Evolutionary conservation across 2,888 invertebrate species (phyloP).

Genomic region (Imbricaverruca yamaguchii): DNA sequence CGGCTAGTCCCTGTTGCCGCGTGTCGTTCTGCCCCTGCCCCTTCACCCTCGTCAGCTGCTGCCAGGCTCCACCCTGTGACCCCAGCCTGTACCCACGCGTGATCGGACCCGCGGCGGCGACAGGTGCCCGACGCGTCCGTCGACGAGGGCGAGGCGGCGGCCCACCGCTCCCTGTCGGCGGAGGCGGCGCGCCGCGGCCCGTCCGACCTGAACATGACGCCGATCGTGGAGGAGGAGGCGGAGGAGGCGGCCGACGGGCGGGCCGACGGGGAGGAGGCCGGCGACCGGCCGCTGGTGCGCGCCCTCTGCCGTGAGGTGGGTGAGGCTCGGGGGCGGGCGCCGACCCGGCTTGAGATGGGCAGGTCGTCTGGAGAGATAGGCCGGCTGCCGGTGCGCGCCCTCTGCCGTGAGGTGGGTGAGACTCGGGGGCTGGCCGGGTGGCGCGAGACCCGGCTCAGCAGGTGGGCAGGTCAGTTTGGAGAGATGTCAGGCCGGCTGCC

Average conservation of each 20-base stretch:
- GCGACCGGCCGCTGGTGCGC: background rate
- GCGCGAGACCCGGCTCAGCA: background rate
- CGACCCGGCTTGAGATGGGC: background rate
- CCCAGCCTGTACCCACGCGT: too few species aligned
- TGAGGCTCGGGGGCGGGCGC: background rate
- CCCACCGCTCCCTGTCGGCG: background rate
- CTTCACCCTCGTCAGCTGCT: too few species aligned
- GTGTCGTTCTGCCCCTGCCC: too few species aligned
- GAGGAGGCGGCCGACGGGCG: background rate
- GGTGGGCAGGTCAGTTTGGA: too few species aligned
- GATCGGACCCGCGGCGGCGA: too few species aligned
- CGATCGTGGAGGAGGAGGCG: constrained; percentile 3
- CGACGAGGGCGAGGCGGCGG: constrained; percentile 6
- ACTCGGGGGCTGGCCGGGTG: too few species aligned
- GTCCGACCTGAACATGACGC: background rate
- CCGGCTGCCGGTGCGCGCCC: background rate
- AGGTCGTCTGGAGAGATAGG: background rate
- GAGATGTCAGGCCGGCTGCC: too few species aligned
- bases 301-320: background rate
- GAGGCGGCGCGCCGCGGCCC: background rate
- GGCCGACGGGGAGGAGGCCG: background rate
- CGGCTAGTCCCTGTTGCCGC: too few species aligned
- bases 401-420: constrained; percentile 5
- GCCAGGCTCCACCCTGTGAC: too few species aligned
- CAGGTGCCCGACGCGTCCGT: background rate